Evolutionary conservation across 30 jellyfish, hydroid and myxozoan species (phyloP).

Genomic region (Chironex yamaguchii): DNA sequence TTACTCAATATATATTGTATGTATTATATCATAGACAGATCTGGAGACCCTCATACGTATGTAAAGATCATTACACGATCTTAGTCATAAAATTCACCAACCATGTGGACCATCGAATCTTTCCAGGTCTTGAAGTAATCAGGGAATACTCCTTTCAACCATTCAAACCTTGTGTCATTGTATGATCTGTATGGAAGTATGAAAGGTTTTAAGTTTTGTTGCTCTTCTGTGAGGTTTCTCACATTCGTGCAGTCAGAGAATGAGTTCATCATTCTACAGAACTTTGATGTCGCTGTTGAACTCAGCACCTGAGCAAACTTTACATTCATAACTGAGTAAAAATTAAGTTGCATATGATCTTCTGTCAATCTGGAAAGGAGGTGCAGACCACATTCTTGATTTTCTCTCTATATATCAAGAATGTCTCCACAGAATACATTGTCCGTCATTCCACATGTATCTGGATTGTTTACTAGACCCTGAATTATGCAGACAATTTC

Average conservation of each 20-base stretch:
- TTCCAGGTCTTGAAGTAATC: constrained; percentile 23
- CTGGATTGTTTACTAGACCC: constrained; percentile 34
- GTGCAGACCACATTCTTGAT: not conserved
- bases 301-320: constrained; percentile 39
- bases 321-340: constrained; percentile 54
- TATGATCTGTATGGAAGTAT: constrained; percentile 12
- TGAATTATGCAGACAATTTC: constrained; percentile 43
- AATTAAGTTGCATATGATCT: constrained; percentile 28
- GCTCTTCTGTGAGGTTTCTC: constrained; percentile 17
- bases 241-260: constrained; percentile 61
- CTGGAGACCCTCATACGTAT: constrained; percentile 54
- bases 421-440: constrained; percentile 29
- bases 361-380: constrained; percentile 27
- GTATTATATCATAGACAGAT: no score
- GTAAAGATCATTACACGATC: constrained; percentile 26
- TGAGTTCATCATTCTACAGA: constrained; percentile 1
- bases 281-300: constrained; percentile 27
- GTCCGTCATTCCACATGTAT: constrained; percentile 41
- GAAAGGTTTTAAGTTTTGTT: constrained; percentile 17
- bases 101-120: not conserved
- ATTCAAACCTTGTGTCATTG: constrained; percentile 38
- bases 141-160: constrained; percentile 31
- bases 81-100: constrained; percentile 1
- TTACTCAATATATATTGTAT: not conserved
- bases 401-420: constrained; percentile 10